phyloP scores from a whole-genome alignment of 1,140 invertebrate species.

The Lepidostoma basale region DNA sequence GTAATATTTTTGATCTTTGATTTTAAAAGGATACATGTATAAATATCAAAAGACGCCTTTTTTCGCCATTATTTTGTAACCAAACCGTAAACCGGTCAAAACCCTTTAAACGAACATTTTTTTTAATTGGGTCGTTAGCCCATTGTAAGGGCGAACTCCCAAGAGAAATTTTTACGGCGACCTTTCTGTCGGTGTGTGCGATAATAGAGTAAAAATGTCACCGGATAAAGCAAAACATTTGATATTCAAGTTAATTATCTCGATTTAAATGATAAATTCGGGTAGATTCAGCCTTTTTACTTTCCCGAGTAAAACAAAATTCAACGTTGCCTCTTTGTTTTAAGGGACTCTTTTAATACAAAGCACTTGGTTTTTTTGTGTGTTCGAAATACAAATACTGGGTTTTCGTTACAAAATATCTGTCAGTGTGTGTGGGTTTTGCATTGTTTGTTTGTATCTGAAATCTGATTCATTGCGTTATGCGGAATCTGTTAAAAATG shows the following conservation, averaged over 20 bases:
- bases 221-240: conserved; percentile 17
- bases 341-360: too few relatives aligned
- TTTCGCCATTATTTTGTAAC: too few relatives aligned
- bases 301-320: conserved; percentile 6
- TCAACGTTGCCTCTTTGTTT: not conserved
- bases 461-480: too few relatives aligned
- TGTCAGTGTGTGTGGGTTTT: too few relatives aligned
- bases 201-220: conserved; percentile 34
- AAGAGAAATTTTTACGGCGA: conserved; percentile 32
- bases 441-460: too few relatives aligned
- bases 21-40: too few relatives aligned
- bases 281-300: not conserved
- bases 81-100: not conserved
- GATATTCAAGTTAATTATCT: conserved; percentile 30
- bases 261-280: conserved; percentile 27
- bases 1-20: too few relatives aligned
- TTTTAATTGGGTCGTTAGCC: conserved; percentile 22
- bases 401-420: too few relatives aligned
- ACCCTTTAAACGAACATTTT: conserved; percentile 3
- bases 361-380: too few relatives aligned
- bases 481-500: too few relatives aligned
- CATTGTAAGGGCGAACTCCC: conserved; percentile 27
- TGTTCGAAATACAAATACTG: too few relatives aligned
- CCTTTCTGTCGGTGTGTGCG: conserved; percentile 11
- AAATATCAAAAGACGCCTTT: too few relatives aligned